Evolutionary conservation across 2,113 vertebrate species (phyloP).

Genomic region (Notothenia coriiceps): DNA sequence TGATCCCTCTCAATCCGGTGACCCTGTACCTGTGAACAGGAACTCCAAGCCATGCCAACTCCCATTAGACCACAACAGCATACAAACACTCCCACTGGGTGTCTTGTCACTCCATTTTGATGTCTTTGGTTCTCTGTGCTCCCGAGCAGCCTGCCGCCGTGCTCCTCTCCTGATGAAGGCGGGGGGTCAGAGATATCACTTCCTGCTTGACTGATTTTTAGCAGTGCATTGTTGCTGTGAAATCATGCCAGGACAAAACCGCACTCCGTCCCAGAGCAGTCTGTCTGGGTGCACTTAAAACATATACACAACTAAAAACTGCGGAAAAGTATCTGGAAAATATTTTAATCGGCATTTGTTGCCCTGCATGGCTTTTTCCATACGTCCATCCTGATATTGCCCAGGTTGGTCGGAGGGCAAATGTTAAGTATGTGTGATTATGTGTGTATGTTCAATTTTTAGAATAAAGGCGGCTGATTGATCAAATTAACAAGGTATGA

Average conservation of each 20-base stretch:
- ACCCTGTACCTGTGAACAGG: conserved; percentile 77
- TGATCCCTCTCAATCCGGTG: conserved; percentile 56
- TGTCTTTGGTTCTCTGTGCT: conserved; percentile 41
- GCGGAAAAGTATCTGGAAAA: conserved; percentile 51
- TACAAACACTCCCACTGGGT: conserved; percentile 34
- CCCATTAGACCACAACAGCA: conserved; percentile 28
- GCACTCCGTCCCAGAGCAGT: conserved; percentile 1
- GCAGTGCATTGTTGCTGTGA: conserved; percentile 33
- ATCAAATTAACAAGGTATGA: conserved; percentile 62
- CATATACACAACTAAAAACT: conserved; percentile 45
- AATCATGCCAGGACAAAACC: conserved; percentile 40
- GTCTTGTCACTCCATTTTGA: conserved; percentile 26
- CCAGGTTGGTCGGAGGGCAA: conserved; percentile 39
- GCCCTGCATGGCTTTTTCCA: conserved; percentile 73
- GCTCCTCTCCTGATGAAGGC: conserved; percentile 17
- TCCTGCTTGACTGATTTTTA: conserved; percentile 18
- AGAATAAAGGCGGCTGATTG: conserved; percentile 75
- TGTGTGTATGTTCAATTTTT: conserved; percentile 50
- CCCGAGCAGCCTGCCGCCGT: conserved; percentile 25
- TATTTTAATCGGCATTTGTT: conserved; percentile 64
- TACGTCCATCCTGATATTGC: conserved; percentile 55
- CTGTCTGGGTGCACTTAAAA: conserved; percentile 43
- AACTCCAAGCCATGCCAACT: conserved; percentile 79
- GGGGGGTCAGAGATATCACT: conserved; percentile 13
- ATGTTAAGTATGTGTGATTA: conserved; percentile 40